Base-by-base conservation (phyloP, 2,797 vertebrate species). In the Microctenopoma lineatum region DNA sequence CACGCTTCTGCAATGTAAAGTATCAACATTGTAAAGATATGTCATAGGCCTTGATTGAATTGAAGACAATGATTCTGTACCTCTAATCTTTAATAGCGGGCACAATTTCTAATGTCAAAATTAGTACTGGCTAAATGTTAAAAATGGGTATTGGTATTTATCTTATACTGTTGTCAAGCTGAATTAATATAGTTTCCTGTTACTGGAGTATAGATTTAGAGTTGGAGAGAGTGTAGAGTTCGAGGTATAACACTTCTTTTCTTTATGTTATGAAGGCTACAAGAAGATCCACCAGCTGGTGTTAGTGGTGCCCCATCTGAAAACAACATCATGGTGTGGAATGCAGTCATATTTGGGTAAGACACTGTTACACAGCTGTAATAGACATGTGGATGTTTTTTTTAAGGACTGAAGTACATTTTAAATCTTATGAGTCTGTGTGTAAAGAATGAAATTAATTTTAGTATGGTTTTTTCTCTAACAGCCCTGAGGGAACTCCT, bases 271-370 rank as follows among this genome's bases (percentile, higher is more conserved):
- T 65, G 1, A 53, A 99, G 98, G 91, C 92, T 99, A 81, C 98
- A 99, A 92, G 97, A 99, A 84, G 98, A 99, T 78, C 98, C 98
- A 69, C 98, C 97, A 45, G 97, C 97, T 46, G 97, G 96, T 65
- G 97, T 98, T 65, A 98, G 96, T 66, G 97, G 98, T 59, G 97
- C 98, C 56, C 98, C 98, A 0, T 98, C 97, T 0, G 97, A 99
- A 92, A 99, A 98, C 95, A 98, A 99, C 94, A 99, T 99, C 72
- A 97, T 99, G 97, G 96, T 96, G 68, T 99, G 98, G 98, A 99
- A 99, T 87, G 97, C 97, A 32, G 96, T 99, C 80, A 99, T 99
- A 89, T 99, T 99, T 67, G 97, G 98, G 97, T 98, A 93, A 96
- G 95, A 86, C 51, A 54, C 0, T 47, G 2, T 57, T 34, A 15